Evolutionary conservation across 2,888 invertebrate genomes (phyloP), one percentile per base, ranked within the genome.

Genomic region (Baccha elongata): DNA sequence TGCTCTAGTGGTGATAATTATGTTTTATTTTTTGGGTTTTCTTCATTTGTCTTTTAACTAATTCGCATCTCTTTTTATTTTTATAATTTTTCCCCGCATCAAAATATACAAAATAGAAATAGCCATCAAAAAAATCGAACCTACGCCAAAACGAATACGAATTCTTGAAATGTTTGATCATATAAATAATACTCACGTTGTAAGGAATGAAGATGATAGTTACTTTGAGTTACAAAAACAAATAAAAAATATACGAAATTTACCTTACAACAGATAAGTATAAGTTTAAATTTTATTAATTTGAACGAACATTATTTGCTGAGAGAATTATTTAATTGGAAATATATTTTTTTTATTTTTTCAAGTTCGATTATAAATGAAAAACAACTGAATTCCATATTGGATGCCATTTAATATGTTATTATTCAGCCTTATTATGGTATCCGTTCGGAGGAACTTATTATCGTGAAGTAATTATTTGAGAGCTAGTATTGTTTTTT

Each of bases 151-250:
- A 71, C 65, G 48, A 62, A 84, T 75, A 60, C 71, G 74, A 65
- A 74, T 84, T 37, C 64, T 79, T 50, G 84, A 84, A 74, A 74
- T 74, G 62, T 79, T 62, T 65, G 74, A 84, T 84, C 46, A 52
- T 40, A 53, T 79, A 40, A 74, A 79, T 40, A 52, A 79, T 74
- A 53, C 10, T 48, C 74, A 71, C 62, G 52, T 73, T 44, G 32
- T 78, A 73, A 73, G 78, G 73, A 68, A 44, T 8, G 37, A 60
- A 13, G 58, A 52, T 32, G 75, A 76, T 62, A 76, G 75, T 55
- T 72, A 37, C 21, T 69, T 69, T 69, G 35, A 58, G 3, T 69
- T 76, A 17, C 23, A 21, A 60, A 6, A 15, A n/a, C 10, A 62
- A 53, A 35, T 32, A 53, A 58, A 40, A 19, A n/a, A 11, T 17